Conservation (phyloP, 2,888 invertebrate genomes). For the Lutraria lutraria region DNA sequence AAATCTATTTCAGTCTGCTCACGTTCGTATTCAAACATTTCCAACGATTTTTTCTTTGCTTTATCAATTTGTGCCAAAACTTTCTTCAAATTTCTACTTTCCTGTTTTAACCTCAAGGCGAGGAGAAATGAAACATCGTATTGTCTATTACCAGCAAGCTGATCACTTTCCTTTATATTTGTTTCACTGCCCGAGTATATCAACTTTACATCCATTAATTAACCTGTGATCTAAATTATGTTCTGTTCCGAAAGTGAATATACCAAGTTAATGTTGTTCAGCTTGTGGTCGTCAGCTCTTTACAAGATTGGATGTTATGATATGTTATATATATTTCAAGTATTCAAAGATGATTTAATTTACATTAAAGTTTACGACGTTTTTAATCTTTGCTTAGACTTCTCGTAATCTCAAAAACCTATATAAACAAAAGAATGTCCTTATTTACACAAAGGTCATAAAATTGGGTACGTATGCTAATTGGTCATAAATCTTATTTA, state of each 20-base stretch:
- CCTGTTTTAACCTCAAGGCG: constrained; percentile 45
- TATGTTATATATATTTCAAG: background rate
- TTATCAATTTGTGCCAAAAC: constrained; percentile 47
- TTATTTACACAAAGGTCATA: background rate
- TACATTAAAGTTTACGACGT: constrained; percentile 15
- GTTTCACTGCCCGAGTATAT: background rate
- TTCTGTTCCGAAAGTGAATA: background rate
- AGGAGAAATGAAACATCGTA: constrained; percentile 47
- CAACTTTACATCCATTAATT: constrained; percentile 1
- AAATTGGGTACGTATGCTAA: background rate
- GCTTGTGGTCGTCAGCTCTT: no score
- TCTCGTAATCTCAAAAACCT: constrained; percentile 6
- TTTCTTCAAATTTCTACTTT: constrained; percentile 44
- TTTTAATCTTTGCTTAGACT: background rate
- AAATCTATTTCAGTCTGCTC: constrained; percentile 54
- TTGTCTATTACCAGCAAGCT: background rate
- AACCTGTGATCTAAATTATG: background rate
- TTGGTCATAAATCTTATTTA: constrained; percentile 2
- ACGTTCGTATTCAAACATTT: constrained; percentile 36
- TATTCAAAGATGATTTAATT: constrained; percentile 1
- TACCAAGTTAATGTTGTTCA: no score
- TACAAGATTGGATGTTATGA: no score
- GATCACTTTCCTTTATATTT: background rate
- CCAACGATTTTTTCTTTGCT: constrained; percentile 42
- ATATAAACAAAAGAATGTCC: constrained; percentile 5